Base-by-base conservation (phyloP, 2,113 vertebrate genomes). In the Neogale vison region DNA sequence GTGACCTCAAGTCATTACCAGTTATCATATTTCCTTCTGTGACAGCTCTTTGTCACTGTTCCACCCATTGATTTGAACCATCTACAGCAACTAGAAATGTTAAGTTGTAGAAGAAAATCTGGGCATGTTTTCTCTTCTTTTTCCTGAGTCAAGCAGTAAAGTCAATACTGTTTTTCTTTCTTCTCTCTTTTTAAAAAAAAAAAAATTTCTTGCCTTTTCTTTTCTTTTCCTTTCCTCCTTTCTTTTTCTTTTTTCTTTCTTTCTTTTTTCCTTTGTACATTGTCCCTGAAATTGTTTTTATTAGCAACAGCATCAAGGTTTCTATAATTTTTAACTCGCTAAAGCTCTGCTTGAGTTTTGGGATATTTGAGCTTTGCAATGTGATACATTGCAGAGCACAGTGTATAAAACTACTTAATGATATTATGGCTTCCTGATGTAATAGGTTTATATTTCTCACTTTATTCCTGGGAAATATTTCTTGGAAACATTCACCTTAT, bases 371-470 rank as follows among this genome's bases (percentile, higher is more conserved):
- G 11, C 57, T 87, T 81, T 76, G 6, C 42, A 69, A 76, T 17
- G 12, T 59, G 23, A 81, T 59, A 45, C 45, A 93, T 85, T 95
- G 9, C 74, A 65, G 65, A 95, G 18, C 11, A 87, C 20, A 47
- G 50, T 79, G 17, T 15, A 42, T 71, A 87, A 97, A 95, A 55
- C 65, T 47, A 39, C 26, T 39, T 88, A 65, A 94, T 88, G n/a
- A n/a, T 65, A 89, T 84, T 71, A 42, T 47, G 17, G 21, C 10
- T 81, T 96, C 24, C 20, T 90, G 10, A 76, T 89, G 74, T 34
- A 89, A 55, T 61, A 76, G 14, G 10, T 97, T 89, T 82, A 65
- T 82, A 93, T 79, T 79, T 92, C n/a, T 72, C 14, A n/a, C 17
- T 52, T 72, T 93, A 65, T 84, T 55, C 18, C 76, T 69, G 1